A percentile compares a stretch with the other conserved stretches of the same genome.
Evolutionary conservation across 2,797 vertebrate genomes (phyloP).

Genomic region (Syngnathus acus): DNA sequence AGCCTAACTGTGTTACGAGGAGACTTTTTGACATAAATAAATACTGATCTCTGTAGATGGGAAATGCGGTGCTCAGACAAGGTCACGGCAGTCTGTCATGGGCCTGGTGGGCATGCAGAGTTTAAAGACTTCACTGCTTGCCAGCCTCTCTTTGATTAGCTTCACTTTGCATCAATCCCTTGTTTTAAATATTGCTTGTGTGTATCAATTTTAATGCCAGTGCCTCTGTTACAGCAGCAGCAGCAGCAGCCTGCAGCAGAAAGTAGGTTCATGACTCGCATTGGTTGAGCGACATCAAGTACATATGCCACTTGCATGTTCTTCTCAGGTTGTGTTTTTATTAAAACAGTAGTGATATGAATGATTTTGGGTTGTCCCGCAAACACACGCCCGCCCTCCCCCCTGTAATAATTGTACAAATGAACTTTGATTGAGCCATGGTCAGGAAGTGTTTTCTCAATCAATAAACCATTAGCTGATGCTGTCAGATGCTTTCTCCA

Average conservation of each 20-base stretch:
- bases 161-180: constrained; percentile 4
- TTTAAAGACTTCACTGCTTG: constrained; percentile 36
- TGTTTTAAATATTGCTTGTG: not conserved
- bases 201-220: not conserved
- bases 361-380: constrained; percentile 7
- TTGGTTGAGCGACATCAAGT: constrained; percentile 1
- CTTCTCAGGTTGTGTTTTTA: constrained; percentile 37
- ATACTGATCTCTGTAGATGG: constrained; percentile 21
- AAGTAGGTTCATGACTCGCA: constrained; percentile 28
- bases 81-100: constrained; percentile 40
- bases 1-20: not conserved
- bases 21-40: constrained; percentile 11
- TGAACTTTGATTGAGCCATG: not conserved
- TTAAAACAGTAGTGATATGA: constrained; percentile 26
- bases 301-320: constrained; percentile 18
- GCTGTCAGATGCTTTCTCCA: constrained; percentile 45
- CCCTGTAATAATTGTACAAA: not conserved
- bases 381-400: not conserved
- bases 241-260: constrained; percentile 3
- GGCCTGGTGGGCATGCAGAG: constrained; percentile 36
- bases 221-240: constrained; percentile 5
- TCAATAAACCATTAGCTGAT: constrained; percentile 71
- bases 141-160: constrained; percentile 10
- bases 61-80: constrained; percentile 40
- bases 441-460: constrained; percentile 27